These are phyloP conservation scores for Sesamia inferens DNA, from an alignment of 2,888 invertebrate genomes.

Conservation along the genomic window DNA sequence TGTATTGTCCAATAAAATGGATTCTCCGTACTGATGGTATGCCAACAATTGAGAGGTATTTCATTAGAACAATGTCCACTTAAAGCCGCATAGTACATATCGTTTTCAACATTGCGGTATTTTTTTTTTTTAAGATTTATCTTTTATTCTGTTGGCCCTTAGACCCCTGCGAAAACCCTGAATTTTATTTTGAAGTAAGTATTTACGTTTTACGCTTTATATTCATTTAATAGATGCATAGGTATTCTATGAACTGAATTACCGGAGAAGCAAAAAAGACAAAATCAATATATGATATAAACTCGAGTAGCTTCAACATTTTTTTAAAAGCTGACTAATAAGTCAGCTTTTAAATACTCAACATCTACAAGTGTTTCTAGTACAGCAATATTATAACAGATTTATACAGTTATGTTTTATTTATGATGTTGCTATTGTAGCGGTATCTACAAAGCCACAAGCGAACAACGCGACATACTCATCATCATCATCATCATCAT, in stretches of 20 bases:
- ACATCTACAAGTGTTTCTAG: too few relatives aligned
- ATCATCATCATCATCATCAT: too few relatives aligned
- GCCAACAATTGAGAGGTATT: constrained; percentile 67
- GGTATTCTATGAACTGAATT: constrained; percentile 22
- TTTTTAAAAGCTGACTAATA: too few relatives aligned
- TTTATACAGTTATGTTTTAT: too few relatives aligned
- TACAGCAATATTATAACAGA: too few relatives aligned
- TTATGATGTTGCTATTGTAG: too few relatives aligned
- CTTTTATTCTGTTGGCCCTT: constrained; percentile 6
- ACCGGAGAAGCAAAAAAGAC: background rate
- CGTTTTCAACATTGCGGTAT: constrained; percentile 58
- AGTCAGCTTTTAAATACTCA: too few relatives aligned
- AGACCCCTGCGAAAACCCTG: background rate
- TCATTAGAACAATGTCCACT: constrained; percentile 73
- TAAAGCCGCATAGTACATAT: constrained; percentile 65
- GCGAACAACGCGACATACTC: too few relatives aligned
- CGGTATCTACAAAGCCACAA: too few relatives aligned
- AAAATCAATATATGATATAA: background rate
- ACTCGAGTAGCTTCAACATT: background rate
- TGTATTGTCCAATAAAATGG: constrained; percentile 41
- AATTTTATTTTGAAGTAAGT: constrained; percentile 14
- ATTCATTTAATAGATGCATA: constrained; percentile 3
- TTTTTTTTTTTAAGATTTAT: too few relatives aligned
- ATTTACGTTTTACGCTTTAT: background rate
- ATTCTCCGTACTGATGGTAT: constrained; percentile 41